A percentile compares a stretch with the other conserved stretches of the same genome.
Conservation (phyloP, 2,113 vertebrate genomes). For the Coregonus clupeaformis region DNA sequence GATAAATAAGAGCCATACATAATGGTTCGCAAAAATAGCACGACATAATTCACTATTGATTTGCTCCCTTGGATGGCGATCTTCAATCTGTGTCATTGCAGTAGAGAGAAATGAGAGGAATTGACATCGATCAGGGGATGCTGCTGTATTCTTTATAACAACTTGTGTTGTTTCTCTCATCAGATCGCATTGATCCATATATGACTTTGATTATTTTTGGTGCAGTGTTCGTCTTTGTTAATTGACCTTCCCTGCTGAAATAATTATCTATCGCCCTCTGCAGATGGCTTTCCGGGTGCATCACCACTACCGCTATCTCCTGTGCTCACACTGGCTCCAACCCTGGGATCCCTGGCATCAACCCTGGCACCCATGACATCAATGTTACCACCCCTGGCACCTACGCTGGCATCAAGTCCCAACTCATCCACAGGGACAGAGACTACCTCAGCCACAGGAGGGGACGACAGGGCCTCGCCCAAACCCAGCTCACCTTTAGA, state of each 20-base stretch:
- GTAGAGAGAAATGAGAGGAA: conserved; percentile 49
- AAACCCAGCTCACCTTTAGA: conserved; percentile 39
- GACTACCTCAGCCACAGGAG: conserved; percentile 74
- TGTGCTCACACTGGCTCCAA: conserved; percentile 68
- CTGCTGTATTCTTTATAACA: conserved; percentile 38
- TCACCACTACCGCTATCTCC: conserved; percentile 47
- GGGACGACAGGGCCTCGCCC: conserved; percentile 66
- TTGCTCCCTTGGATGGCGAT: conserved; percentile 46
- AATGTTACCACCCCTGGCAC: conserved; percentile 52
- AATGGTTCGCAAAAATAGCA: conserved; percentile 66
- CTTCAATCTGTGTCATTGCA: conserved; percentile 59
- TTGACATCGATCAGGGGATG: conserved; percentile 62
- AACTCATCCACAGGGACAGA: conserved; percentile 63
- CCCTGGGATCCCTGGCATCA: conserved; percentile 29
- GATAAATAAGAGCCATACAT: conserved; percentile 61
- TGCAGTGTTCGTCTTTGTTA: background rate
- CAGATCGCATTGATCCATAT: conserved; percentile 49
- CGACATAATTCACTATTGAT: conserved; percentile 77
- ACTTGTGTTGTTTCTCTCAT: conserved; percentile 46
- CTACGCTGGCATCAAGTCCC: conserved; percentile 62
- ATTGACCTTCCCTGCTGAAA: background rate
- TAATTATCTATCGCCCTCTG: conserved; percentile 34
- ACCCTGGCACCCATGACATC: conserved; percentile 47
- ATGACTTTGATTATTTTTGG: conserved; percentile 30
- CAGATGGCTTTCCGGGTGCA: conserved; percentile 73